Evolutionary conservation across 2,797 vertebrate genomes (phyloP).

Genomic region (Monodelphis domestica): DNA sequence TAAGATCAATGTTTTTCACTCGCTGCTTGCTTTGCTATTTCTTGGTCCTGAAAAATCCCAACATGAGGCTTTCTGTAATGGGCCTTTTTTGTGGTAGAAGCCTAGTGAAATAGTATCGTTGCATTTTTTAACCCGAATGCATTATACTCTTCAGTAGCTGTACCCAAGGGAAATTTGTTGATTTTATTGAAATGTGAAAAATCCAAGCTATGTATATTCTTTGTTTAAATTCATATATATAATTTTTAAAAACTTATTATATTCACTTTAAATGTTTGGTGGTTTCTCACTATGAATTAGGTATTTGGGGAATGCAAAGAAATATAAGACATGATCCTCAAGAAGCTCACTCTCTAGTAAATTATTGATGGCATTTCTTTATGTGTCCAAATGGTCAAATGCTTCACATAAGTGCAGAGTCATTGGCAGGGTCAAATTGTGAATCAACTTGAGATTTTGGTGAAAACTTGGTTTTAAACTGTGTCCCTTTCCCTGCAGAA

Average conservation of each 20-base stretch:
- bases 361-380: background rate
- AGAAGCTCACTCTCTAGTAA: background rate
- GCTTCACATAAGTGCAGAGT: background rate
- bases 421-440: background rate
- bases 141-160: background rate
- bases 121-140: background rate
- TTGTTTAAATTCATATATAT: background rate
- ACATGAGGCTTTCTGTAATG: background rate
- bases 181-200: background rate
- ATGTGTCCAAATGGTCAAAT: background rate
- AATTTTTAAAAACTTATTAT: background rate
- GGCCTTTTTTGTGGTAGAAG: background rate
- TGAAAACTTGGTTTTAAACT: background rate
- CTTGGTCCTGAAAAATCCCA: background rate
- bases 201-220: background rate
- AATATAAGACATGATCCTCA: background rate
- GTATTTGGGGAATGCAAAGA: background rate
- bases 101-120: background rate
- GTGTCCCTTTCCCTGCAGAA: background rate
- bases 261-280: background rate
- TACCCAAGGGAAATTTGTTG: background rate
- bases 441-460: background rate
- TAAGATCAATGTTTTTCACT: background rate
- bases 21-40: background rate
- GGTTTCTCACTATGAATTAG: background rate